A percentile compares a stretch with the other conserved stretches of the same genome.
phyloP scores from a whole-genome alignment of 2,888 invertebrate species.

The Agriopis leucophaearia region DNA sequence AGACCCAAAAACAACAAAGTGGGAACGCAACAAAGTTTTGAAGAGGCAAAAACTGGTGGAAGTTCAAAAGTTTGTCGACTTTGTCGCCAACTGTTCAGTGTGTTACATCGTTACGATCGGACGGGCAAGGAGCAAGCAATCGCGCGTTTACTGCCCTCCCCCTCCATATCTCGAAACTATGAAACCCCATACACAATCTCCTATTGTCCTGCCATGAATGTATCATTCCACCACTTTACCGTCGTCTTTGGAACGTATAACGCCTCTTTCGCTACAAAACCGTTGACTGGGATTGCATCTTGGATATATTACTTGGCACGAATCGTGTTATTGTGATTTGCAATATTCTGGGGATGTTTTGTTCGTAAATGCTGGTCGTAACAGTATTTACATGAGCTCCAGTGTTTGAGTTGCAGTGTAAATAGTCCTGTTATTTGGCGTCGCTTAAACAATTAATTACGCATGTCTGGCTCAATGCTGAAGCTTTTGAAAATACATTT shows the following conservation, averaged over 20 bases:
- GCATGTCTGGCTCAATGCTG: neutral
- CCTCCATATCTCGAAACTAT: conserved; percentile 61
- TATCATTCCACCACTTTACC: conserved; percentile 69
- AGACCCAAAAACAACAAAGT: conserved; percentile 37
- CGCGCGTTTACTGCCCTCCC: conserved; percentile 63
- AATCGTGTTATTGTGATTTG: conserved; percentile 41
- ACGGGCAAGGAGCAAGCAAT: conserved; percentile 57
- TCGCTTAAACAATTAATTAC: conserved; percentile 10
- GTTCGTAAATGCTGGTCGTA: conserved; percentile 32
- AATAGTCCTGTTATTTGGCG: conserved; percentile 14
- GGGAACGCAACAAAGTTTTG: conserved; percentile 34
- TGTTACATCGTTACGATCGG: conserved; percentile 40
- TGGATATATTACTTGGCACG: conserved; percentile 57
- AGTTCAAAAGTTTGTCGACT: conserved; percentile 35
- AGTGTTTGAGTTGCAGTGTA: conserved; percentile 10
- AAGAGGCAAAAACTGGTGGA: conserved; percentile 36
- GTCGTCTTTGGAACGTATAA: conserved; percentile 61
- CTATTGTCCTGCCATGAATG: conserved; percentile 60
- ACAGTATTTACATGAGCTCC: conserved; percentile 17
- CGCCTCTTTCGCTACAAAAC: conserved; percentile 57
- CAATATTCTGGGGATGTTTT: conserved; percentile 45
- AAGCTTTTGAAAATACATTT: neutral
- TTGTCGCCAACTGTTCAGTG: conserved; percentile 39
- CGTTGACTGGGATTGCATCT: conserved; percentile 57
- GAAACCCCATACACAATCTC: conserved; percentile 58